Percentiles rank a stretch among this genome's conserved stretches.
Conservation (phyloP, 1,140 invertebrate genomes). For the Oppia nitens region DNA sequence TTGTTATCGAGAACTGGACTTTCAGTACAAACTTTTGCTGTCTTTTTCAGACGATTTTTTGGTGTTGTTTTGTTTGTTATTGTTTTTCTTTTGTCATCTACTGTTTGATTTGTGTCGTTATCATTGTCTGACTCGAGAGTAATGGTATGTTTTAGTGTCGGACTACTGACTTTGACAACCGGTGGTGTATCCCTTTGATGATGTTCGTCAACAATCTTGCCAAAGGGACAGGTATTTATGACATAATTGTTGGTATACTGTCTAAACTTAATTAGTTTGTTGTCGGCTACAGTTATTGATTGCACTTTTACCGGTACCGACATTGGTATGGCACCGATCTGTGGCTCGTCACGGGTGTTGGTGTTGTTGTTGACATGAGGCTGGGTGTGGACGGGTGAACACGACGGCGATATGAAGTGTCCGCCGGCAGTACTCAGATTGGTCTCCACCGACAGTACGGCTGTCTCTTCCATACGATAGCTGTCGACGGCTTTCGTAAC, state of each 20-base stretch:
- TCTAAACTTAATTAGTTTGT: too few species aligned
- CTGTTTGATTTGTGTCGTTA: not conserved
- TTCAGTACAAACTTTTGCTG: not conserved
- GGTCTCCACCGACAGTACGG: conserved; percentile 1
- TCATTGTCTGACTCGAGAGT: not conserved
- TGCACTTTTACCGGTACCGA: too few species aligned
- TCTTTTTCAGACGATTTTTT: too few species aligned
- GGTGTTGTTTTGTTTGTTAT: not conserved
- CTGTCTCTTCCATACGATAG: conserved; percentile 3
- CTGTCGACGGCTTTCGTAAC: conserved; percentile 7
- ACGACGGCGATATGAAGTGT: conserved; percentile 8
- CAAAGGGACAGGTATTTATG: too few species aligned
- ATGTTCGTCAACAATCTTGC: too few species aligned
- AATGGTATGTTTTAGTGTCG: not conserved
- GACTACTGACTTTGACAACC: not conserved
- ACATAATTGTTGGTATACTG: too few species aligned
- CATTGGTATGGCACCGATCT: too few species aligned
- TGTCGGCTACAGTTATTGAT: too few species aligned
- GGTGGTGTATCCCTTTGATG: not conserved
- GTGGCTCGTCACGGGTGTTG: too few species aligned
- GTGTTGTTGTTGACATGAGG: not conserved
- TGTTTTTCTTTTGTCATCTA: not conserved
- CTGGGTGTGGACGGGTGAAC: not conserved
- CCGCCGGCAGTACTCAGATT: conserved; percentile 9
- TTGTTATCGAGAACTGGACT: not conserved